A percentile compares a stretch with the other conserved stretches of the same genome.
Conservation (phyloP, 2,797 vertebrate species). For the Enteromius viviparus region DNA sequence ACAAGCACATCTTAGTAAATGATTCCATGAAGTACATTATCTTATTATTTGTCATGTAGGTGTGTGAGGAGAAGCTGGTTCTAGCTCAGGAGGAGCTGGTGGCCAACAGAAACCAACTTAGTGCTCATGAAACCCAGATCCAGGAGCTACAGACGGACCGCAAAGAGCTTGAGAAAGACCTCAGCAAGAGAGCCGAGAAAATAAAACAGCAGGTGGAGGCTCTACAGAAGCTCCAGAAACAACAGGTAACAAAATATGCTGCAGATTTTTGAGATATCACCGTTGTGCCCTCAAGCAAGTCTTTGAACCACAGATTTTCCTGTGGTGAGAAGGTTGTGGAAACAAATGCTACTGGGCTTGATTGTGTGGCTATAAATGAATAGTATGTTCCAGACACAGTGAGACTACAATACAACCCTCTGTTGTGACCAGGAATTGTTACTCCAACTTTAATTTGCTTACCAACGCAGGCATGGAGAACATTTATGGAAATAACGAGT, state of each 20-base stretch:
- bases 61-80: constrained; percentile 86
- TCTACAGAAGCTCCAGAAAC: constrained; percentile 83
- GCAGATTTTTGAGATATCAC: neutral
- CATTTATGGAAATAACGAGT: neutral
- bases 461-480: neutral
- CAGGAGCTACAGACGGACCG: constrained; percentile 82
- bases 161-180: constrained; percentile 79
- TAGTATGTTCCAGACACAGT: neutral
- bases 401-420: neutral
- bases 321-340: neutral
- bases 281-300: neutral
- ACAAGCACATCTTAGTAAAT: neutral
- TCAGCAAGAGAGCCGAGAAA: constrained; percentile 79
- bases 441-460: neutral
- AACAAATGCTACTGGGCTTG: neutral
- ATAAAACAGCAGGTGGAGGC: constrained; percentile 80
- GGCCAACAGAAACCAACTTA: constrained; percentile 86
- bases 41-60: constrained; percentile 70
- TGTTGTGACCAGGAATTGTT: constrained; percentile 3
- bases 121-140: constrained; percentile 81
- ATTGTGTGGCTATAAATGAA: neutral
- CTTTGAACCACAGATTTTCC: neutral
- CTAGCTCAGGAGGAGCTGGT: constrained; percentile 90
- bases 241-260: constrained; percentile 78
- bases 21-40: neutral